Base-by-base conservation (phyloP, 1,140 invertebrate species). In the Calosoma granatense region DNA sequence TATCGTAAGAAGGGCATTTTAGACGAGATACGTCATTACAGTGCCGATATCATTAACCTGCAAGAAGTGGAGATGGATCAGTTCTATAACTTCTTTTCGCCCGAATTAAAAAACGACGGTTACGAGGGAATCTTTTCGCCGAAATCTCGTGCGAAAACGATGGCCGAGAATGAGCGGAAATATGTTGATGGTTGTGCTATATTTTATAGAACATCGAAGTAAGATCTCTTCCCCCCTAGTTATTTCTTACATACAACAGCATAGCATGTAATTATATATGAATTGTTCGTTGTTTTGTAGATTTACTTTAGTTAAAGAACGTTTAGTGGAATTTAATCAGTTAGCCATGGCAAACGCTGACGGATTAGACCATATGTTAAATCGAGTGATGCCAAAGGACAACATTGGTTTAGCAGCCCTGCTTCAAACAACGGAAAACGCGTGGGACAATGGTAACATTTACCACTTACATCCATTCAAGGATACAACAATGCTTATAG, bases 131-230 rank as follows among this genome's bases (percentile, higher is more conserved):
- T 99, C 58, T 99, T 98, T 75, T 94, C 94, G 21, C 94, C 96
- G 0, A 99, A 99, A 76, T 98, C 95, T 1, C 81, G 97, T 60
- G 96, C 97, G 1, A 97, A 98, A 72, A 98, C 96, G 30, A 99
- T 99, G 97, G 85, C 85, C 1, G 94, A 98, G 69, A 86, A 87
- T 61, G 97, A 99, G 66, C 79, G 93, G 60, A 98, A 97, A 75
- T 94, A 92, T 74, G 97, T 99, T 4, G 97, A 99, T 74, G 97
- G 97, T 58, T 99, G 97, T 80, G 96, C 97, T 57, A 98, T 99
- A 64, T 99, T 99, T 76, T 99, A 86, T 75, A 80, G 90, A 74
- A 88, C 85, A 66, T 84, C 86, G 66, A 98, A 98, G 94, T 97
- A 76, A 84, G 86, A 81, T 51, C 55, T 57, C 36, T 4, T 53